Base-by-base conservation (phyloP, 1,140 invertebrate species). In the Achroia grisella region DNA sequence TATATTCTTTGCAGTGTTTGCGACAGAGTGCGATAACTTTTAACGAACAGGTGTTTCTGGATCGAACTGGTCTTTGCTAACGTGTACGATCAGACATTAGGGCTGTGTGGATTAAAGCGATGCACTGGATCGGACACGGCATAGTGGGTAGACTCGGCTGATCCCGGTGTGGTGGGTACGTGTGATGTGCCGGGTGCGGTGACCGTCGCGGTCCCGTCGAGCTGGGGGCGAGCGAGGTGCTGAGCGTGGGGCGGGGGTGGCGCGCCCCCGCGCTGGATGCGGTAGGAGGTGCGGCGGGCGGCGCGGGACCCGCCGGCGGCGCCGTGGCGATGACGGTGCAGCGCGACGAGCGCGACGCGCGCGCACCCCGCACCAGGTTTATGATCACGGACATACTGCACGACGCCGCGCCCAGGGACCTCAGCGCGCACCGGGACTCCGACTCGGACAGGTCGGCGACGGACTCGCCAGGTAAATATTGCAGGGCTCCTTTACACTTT, bases 311-410 rank as follows among this genome's bases (percentile, higher is more conserved):
- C 60, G 61, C 63, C 62, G 71, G 63, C 56, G 67, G 62, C 67
- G 73, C 62, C 67, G 71, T 71, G 79, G 81, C 71, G 71, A 84
- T 77, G 77, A 86, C 72, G 62, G 68, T 81, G 67, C 78, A 82
- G 59, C 61, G 73, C 17, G 77, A 82, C 84, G 29, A 88, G 88
- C 41, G 87, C 87, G 55, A 89, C 86, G 84, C 71, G 66, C 72
- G 75, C 67, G 89, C 89, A 31, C 89, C 91, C 35, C 87, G 92
- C 39, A 93, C 92, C 12, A 86, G 91, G 31, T 94, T 93, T 77
- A 93, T 93, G 92, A 93, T 93, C 81, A 93, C 91, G 33, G 92
- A 94, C 57, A 93, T 94, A 44, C 81, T 93, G 41, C 45, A 47
- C 37, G 91, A 91, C 37, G 90, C 88, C 4, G 89, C 88, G 55